Base-by-base conservation (phyloP, 1,140 invertebrate species). In the Macrotrachela quadricornifera region DNA sequence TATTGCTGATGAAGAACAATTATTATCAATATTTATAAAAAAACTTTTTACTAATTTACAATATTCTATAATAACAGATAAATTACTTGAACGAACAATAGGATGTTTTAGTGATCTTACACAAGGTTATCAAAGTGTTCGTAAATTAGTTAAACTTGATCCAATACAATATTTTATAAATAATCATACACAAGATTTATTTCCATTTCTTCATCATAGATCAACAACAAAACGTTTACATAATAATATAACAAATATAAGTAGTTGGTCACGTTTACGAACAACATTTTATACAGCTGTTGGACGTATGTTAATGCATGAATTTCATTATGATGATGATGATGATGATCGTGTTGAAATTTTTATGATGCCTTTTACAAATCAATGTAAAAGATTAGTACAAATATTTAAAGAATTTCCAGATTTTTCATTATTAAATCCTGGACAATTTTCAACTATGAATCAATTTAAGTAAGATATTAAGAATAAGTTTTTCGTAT, bases 101-200 rank as follows among this genome's bases (percentile, higher is more conserved):
- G 80, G 85, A 60, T 73, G 96, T 50, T 72, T 97, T 3, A 92
- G 83, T 67, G 92, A 96, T 70, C 75, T 97, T 42, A 92, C 88
- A 43, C 82, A 91, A 16, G 90, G 91, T 14, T 96, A 92, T 71
- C 87, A 85, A 59, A 92, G 86, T 67, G 87, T 96, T 14, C 73
- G 90, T 41, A 95, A 95, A 68, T 76, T 97, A 57, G 85, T 96
- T 46, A 92, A 92, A 68, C 70, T 96, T 50, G 88, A 95, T 48
- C 88, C 95, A 73, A 85, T 96, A 21, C 87, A 95, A 71, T 92
- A 94, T 64, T 84, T 96, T 79, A 74, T 96, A 45, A 88, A 87
- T 58, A 91, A 92, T 73, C 91, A 96, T 66, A 94, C 88, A 51
- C 84, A 85, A 70, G 87, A 96, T 69, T 85, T 95, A 70, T 97